Percentiles rank a stretch among this genome's conserved stretches.
Conservation (phyloP, 2,797 vertebrate species). For the Epinephelus awoara region DNA sequence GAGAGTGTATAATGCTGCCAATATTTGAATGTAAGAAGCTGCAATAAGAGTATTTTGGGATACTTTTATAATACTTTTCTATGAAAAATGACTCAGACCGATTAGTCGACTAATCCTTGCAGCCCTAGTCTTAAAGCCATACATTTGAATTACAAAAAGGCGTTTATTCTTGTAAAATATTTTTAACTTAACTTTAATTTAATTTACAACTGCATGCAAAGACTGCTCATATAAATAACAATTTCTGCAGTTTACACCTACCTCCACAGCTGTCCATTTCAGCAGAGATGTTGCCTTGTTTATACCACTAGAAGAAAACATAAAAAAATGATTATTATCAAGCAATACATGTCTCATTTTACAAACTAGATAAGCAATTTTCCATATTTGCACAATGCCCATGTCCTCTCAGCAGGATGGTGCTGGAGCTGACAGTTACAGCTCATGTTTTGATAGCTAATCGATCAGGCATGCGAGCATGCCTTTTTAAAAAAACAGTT, state of each 20-base stretch:
- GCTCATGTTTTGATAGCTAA: conserved; percentile 36
- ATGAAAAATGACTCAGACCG: too few species aligned
- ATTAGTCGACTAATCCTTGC: too few species aligned
- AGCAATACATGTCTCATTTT: not conserved
- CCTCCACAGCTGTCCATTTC: conserved; percentile 82
- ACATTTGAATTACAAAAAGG: not conserved
- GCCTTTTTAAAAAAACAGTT: not conserved
- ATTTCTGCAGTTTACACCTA: conserved; percentile 55
- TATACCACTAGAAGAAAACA: conserved; percentile 55
- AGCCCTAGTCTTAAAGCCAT: too few species aligned
- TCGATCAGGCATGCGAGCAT: conserved; percentile 24
- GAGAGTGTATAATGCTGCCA: too few species aligned
- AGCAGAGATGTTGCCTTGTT: conserved; percentile 56
- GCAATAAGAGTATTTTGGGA: too few species aligned
- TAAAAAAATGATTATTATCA: not conserved
- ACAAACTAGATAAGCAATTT: not conserved
- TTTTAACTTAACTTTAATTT: not conserved
- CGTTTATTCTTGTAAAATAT: not conserved
- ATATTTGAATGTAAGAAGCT: too few species aligned
- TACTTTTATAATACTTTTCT: too few species aligned
- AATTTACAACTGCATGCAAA: not conserved
- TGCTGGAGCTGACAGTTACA: not conserved
- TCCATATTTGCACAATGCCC: too few species aligned
- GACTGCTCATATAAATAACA: not conserved
- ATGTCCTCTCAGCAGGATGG: not conserved